Conservation (phyloP, 2,888 invertebrate genomes). For the Chelonus formosanus region DNA sequence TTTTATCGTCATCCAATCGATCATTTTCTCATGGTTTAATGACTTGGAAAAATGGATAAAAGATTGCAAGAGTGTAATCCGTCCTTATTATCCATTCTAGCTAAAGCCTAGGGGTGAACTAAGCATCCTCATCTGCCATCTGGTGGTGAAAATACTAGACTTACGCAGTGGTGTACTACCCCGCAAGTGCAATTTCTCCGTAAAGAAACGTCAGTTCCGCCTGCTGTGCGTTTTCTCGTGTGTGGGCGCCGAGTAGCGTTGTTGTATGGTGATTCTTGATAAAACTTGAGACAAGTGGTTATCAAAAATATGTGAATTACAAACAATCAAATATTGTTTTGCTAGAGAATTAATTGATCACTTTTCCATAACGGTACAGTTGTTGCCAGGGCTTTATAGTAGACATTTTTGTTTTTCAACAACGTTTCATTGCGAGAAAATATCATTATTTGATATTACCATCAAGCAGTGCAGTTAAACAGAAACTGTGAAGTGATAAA, state of each 20-base stretch:
- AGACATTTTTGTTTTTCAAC: no score
- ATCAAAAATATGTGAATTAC: background rate
- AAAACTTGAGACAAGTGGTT: conserved; percentile 9
- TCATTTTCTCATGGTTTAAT: background rate
- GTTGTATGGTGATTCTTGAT: conserved; percentile 7
- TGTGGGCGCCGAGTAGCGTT: conserved; percentile 27
- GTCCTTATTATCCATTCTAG: conserved; percentile 26
- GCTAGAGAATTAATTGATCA: no score
- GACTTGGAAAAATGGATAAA: background rate
- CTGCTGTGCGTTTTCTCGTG: conserved; percentile 43
- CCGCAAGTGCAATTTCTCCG: conserved; percentile 58
- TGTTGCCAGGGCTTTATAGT: no score
- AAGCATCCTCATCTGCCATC: conserved; percentile 50
- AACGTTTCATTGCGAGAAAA: no score
- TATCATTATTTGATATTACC: no score
- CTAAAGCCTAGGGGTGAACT: conserved; percentile 14
- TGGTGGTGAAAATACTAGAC: conserved; percentile 52
- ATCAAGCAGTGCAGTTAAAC: no score
- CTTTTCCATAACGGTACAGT: no score
- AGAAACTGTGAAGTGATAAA: no score
- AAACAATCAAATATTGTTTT: background rate
- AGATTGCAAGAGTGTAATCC: conserved; percentile 35
- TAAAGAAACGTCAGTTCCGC: conserved; percentile 57
- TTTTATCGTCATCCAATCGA: background rate
- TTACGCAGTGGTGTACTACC: conserved; percentile 46